phyloP scores from a whole-genome alignment of 2,888 invertebrate species.

The Amitus sp. region DNA sequence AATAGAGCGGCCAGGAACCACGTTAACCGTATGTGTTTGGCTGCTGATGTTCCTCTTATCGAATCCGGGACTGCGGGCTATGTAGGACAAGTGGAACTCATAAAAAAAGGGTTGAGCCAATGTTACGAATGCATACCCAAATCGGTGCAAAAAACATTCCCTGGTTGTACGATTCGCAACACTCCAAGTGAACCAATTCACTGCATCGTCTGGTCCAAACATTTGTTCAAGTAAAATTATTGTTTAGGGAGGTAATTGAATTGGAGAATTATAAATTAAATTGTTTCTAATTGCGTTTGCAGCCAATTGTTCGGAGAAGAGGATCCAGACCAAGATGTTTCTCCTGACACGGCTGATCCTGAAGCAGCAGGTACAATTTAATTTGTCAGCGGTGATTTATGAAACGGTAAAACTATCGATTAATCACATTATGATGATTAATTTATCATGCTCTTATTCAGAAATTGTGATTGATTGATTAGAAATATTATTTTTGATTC shows the following conservation, averaged over 20 bases:
- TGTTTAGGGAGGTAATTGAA: too few relatives aligned
- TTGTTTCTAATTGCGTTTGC: too few relatives aligned
- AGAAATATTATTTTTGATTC: too few relatives aligned
- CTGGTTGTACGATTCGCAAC: slow-evolving; percentile 98
- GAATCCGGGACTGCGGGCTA: slow-evolving; percentile 99
- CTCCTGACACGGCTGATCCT: slow-evolving; percentile 96
- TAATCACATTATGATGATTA: too few relatives aligned
- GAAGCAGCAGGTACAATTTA: slow-evolving; percentile 78
- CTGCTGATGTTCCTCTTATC: slow-evolving; percentile 91
- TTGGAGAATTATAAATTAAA: too few relatives aligned
- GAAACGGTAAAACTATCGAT: too few relatives aligned
- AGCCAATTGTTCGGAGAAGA: slow-evolving; percentile 97
- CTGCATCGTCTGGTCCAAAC: slow-evolving; percentile 99
- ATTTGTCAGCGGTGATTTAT: too few relatives aligned
- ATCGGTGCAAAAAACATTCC: slow-evolving; percentile 90
- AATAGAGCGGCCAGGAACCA: slow-evolving; percentile 97
- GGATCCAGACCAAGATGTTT: slow-evolving; percentile 97
- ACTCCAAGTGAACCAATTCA: slow-evolving; percentile 99
- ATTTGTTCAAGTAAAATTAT: slow-evolving; percentile 88
- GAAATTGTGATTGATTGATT: too few relatives aligned
- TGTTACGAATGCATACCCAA: slow-evolving; percentile 98
- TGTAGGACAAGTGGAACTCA: slow-evolving; percentile 93
- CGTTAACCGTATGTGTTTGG: slow-evolving; percentile 98
- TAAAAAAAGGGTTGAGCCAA: slow-evolving; percentile 87
- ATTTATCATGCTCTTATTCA: too few relatives aligned